Evolutionary conservation across 2,888 invertebrate species (phyloP).

Genomic region (Galerucella calmariensis): DNA sequence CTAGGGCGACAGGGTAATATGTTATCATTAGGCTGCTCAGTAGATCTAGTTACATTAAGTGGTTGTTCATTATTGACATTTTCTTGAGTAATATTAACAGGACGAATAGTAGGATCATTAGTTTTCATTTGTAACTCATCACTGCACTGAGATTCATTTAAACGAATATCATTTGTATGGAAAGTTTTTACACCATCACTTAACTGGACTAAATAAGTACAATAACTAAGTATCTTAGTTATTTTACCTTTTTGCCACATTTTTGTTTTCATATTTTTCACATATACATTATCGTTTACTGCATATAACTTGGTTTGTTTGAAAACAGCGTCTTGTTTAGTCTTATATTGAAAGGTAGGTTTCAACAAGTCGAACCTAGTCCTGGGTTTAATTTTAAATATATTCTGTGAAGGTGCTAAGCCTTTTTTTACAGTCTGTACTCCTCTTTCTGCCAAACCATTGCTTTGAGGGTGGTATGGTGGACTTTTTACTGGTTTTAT

Average conservation of each 20-base stretch:
- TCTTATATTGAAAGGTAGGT: not conserved
- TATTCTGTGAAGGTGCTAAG: slow-evolving; percentile 13
- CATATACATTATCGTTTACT: slow-evolving; percentile 1
- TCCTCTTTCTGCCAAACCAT: slow-evolving; percentile 44
- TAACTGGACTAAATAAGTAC: slow-evolving; percentile 9
- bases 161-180: slow-evolving; percentile 22
- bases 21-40: too few relatives aligned
- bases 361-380: slow-evolving; percentile 35
- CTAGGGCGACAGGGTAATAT: too few relatives aligned
- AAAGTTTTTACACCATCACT: not conserved
- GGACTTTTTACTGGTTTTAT: slow-evolving; percentile 45
- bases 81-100: too few relatives aligned
- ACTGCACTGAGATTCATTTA: not conserved
- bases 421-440: slow-evolving; percentile 48
- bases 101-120: too few relatives aligned
- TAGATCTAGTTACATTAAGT: too few relatives aligned
- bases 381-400: slow-evolving; percentile 35
- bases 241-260: slow-evolving; percentile 15
- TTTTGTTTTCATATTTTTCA: slow-evolving; percentile 18
- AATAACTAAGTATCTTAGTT: slow-evolving; percentile 10
- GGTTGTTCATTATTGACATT: too few relatives aligned
- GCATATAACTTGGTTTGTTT: not conserved
- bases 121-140: too few relatives aligned
- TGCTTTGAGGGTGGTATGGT: slow-evolving; percentile 46
- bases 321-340: not conserved